Percentiles rank a stretch among this genome's conserved stretches.
These are phyloP conservation scores for pig (Sus scrofa) DNA, from an alignment of 2,113 vertebrate genomes.

Conservation along the genomic window DNA sequence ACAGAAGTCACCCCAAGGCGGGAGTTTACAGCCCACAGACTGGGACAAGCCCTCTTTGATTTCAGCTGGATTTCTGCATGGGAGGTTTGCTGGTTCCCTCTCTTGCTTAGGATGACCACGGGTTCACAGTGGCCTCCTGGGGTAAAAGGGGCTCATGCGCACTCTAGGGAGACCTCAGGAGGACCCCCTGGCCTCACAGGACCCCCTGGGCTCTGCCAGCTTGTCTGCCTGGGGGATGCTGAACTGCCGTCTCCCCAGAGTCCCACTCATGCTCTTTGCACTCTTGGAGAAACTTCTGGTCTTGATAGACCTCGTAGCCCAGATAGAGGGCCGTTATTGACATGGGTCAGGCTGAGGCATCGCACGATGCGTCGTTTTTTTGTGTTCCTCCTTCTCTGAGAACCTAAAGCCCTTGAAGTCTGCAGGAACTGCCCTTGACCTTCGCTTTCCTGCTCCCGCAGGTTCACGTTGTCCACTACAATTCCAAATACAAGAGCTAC, in stretches of 20 bases:
- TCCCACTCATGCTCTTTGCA: background rate
- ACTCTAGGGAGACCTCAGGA: background rate
- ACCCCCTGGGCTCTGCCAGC: background rate
- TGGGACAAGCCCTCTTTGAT: background rate
- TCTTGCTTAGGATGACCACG: background rate
- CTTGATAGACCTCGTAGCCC: background rate
- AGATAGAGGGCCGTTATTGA: background rate
- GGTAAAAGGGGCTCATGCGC: background rate
- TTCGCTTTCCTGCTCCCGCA: slow-evolving; percentile 78
- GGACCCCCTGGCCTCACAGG: accelerated
- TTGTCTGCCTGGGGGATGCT: background rate
- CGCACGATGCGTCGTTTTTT: accelerated
- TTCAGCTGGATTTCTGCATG: background rate
- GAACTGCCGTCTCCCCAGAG: background rate
- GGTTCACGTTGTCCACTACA: slow-evolving; percentile 97
- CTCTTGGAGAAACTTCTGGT: background rate
- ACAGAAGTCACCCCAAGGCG: background rate
- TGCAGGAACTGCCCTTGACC: background rate
- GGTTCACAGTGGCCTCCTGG: background rate
- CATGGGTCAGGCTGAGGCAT: background rate
- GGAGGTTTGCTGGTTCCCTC: background rate
- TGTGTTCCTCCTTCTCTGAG: background rate
- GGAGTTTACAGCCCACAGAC: background rate
- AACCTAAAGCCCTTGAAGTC: background rate
- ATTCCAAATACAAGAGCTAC: slow-evolving; percentile 92